These are phyloP conservation scores for Craseonycteris thonglongyai DNA, from an alignment of 2,113 vertebrate genomes.

Conservation along the genomic window DNA sequence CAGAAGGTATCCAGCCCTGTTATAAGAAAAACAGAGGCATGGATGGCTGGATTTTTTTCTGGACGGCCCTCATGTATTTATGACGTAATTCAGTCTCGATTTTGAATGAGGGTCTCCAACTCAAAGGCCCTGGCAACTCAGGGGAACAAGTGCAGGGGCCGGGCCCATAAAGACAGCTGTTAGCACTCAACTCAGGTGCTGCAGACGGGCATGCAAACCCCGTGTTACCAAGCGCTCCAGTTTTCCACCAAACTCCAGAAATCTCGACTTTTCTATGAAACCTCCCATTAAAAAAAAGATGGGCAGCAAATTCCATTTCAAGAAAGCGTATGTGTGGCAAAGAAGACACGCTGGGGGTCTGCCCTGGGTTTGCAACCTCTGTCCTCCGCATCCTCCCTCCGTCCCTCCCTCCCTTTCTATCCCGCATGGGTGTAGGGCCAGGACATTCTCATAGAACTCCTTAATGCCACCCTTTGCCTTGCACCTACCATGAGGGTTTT, in stretches of 20 bases:
- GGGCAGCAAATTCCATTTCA: background rate
- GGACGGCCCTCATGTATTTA: too few relatives aligned
- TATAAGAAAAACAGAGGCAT: too few relatives aligned
- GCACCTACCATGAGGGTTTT: background rate
- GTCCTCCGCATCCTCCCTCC: fast-evolving
- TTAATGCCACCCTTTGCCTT: background rate
- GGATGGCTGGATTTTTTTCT: too few relatives aligned
- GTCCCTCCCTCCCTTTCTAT: fast-evolving
- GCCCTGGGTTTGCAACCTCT: background rate
- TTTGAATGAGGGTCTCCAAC: background rate
- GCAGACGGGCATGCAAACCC: background rate
- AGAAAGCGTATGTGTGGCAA: background rate
- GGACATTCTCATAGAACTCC: fast-evolving
- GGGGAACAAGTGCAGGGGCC: fast-evolving
- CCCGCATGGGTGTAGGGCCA: fast-evolving
- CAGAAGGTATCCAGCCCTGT: too few relatives aligned
- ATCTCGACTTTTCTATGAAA: background rate
- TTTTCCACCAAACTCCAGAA: background rate
- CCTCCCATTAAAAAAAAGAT: background rate
- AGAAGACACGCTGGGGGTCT: fast-evolving
- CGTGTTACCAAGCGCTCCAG: fast-evolving
- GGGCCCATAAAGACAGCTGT: background rate
- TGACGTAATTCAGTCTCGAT: background rate
- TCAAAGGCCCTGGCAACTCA: background rate
- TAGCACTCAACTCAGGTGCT: fast-evolving